Evolutionary conservation across 2,888 invertebrate genomes (phyloP), one percentile per base, ranked within the genome.

Genomic region (Drosophila barbarae): DNA sequence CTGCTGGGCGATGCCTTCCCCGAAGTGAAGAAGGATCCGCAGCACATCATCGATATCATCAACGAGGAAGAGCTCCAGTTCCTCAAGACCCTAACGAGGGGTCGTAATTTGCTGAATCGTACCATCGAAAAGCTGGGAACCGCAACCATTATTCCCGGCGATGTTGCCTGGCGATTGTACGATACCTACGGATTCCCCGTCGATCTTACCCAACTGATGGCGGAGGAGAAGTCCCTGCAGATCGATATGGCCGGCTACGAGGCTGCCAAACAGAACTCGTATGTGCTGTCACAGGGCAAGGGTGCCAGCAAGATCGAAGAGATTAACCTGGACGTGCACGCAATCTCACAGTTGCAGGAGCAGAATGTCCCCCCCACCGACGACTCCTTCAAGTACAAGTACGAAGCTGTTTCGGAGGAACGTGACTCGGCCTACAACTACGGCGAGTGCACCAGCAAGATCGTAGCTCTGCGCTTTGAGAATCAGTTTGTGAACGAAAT

Each of bases 141-240:
- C 61, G 91, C 92, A 2, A 94, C 93, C 86, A 90, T 92, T 47
- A 91, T 99, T 71, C 98, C 98, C 36, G 98, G 99, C 56, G 97
- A 99, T 90, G 94, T 99, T 50, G 98, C 99, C 1, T 99, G 99
- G 99, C 93, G 98, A 61, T 91, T 99, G 58, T 99, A 99, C 89
- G 99, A 99, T 87, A 99, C 99, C 0, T 99, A 99, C 88, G 99
- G 99, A 18, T 99, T 99, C 88, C 99, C 99, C 1, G 93, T 99
- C 55, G 99, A 99, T 91, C 92, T 99, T 71, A 99, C 99, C 0
- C 95, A 95, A 84, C 91, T 99, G 34, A 99, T 99, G 98, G 95
- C 95, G 50, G 99, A 99, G 91, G 99, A 99, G 90, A 96, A 95
- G 85, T 95, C 95, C 1, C 91, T 99, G 6, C 89, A 90, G 56